Percentiles rank a stretch among this genome's conserved stretches.
Conservation (phyloP, 2,797 vertebrate species). For the Sparidentex hasta region DNA sequence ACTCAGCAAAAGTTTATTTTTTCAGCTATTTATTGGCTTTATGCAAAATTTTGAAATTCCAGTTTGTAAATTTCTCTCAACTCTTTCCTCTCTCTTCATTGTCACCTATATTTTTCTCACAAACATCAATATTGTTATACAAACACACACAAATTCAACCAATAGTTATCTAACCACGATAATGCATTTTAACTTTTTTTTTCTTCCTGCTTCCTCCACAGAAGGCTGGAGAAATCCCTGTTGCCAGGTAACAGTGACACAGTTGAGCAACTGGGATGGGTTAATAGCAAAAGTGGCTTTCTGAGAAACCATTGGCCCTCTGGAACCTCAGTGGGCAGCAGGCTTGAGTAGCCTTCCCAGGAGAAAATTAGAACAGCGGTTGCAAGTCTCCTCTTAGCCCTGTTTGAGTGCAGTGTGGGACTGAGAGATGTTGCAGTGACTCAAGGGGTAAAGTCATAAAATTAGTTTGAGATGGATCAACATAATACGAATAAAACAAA, state of each 20-base stretch:
- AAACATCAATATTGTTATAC: not conserved
- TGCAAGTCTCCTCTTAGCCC: not conserved
- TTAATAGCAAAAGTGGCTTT: slow-evolving; percentile 32
- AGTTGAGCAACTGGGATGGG: slow-evolving; percentile 8
- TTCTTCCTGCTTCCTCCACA: not conserved
- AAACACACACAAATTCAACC: not conserved
- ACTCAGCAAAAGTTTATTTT: not conserved
- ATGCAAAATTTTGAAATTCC: not conserved
- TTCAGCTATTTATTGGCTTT: not conserved
- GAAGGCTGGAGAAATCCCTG: slow-evolving; percentile 11
- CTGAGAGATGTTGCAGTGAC: not conserved
- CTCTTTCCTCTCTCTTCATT: too few species aligned
- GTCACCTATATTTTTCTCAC: not conserved
- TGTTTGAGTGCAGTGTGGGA: not conserved
- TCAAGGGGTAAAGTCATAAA: not conserved
- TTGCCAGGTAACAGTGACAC: slow-evolving; percentile 66
- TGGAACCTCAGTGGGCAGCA: slow-evolving; percentile 15
- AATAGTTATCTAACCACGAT: not conserved
- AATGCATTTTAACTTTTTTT: not conserved
- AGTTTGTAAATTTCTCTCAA: not conserved
- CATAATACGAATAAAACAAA: too few species aligned
- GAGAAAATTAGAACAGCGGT: slow-evolving; percentile 22
- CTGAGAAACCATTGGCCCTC: slow-evolving; percentile 18
- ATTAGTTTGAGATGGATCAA: not conserved
- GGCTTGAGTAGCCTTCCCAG: slow-evolving; percentile 28